Evolutionary conservation across 37 sponge, comb jelly and placozoan species (phyloP).

Genomic region (Chondrosia reniformis): DNA sequence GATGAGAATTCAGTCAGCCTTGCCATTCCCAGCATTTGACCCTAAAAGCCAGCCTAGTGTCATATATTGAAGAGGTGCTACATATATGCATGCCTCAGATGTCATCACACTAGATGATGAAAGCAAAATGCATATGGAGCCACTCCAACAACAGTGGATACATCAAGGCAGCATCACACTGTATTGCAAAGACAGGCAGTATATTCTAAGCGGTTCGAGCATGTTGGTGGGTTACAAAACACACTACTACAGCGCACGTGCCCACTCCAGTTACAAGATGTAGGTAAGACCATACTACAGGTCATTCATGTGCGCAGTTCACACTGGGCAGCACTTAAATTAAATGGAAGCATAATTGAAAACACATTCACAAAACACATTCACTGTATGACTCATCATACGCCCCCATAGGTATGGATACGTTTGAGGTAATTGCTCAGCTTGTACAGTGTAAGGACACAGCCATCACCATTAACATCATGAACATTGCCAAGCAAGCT

Average conservation of each 20-base stretch:
- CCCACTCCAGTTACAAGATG: background rate
- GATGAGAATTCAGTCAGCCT: background rate
- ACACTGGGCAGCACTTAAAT: conserved; percentile 36
- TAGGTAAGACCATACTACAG: background rate
- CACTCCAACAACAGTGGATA: background rate
- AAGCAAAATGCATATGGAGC: background rate
- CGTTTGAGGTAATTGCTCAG: conserved; percentile 20
- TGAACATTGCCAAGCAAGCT: conserved; percentile 36
- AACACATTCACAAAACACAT: no score
- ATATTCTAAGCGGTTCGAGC: background rate
- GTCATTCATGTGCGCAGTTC: conserved; percentile 22
- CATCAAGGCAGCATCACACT: background rate
- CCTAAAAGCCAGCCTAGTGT: conserved; percentile 1
- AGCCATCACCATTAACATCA: background rate
- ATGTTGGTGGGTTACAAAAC: conserved; percentile 28
- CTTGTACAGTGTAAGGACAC: background rate
- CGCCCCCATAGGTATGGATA: conserved; percentile 4
- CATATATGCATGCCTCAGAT: background rate
- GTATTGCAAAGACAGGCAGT: background rate
- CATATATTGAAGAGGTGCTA: background rate
- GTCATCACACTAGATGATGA: background rate
- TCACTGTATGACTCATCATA: conserved; percentile 22
- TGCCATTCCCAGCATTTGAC: conserved; percentile 9
- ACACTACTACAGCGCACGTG: conserved; percentile 27
- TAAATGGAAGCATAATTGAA: background rate